These are phyloP conservation scores for Dolomedes plantarius DNA, from an alignment of 2,888 invertebrate genomes.

Conservation along the genomic window DNA sequence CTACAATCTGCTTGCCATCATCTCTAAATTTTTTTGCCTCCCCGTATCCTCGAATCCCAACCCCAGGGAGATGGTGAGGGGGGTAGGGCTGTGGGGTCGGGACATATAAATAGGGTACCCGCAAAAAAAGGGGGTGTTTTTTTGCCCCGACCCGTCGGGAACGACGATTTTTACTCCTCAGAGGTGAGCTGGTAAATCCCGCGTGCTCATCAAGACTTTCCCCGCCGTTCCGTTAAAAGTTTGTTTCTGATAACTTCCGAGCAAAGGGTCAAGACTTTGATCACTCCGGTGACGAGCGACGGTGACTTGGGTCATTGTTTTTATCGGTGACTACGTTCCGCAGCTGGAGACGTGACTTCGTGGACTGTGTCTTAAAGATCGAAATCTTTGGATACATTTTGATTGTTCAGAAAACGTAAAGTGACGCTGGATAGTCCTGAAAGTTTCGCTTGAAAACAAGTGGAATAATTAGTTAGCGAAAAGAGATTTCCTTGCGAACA, in stretches of 20 bases:
- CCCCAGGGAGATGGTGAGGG: slow-evolving; percentile 44
- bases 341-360: too few relatives aligned
- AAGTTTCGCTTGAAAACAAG: too few relatives aligned
- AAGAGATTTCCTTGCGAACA: too few relatives aligned
- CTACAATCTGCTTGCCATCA: slow-evolving; percentile 31
- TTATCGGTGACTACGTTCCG: too few relatives aligned
- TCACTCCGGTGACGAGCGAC: not conserved
- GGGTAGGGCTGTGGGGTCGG: slow-evolving; percentile 46
- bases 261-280: slow-evolving; percentile 1
- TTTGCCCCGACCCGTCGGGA: slow-evolving; percentile 54
- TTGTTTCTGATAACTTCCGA: not conserved
- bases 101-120: slow-evolving; percentile 56
- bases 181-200: slow-evolving; percentile 1
- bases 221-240: not conserved
- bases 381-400: too few relatives aligned
- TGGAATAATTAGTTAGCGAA: too few relatives aligned
- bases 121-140: slow-evolving; percentile 64
- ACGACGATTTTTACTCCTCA: not conserved
- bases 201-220: not conserved
- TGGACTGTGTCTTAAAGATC: too few relatives aligned
- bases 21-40: slow-evolving; percentile 45
- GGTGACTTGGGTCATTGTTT: not conserved
- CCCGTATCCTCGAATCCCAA: slow-evolving; percentile 67
- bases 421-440: too few relatives aligned
- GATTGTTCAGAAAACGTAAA: too few relatives aligned